Conservation (phyloP, 2,797 vertebrate genomes). For the Pteronotus mesoamericanus region DNA sequence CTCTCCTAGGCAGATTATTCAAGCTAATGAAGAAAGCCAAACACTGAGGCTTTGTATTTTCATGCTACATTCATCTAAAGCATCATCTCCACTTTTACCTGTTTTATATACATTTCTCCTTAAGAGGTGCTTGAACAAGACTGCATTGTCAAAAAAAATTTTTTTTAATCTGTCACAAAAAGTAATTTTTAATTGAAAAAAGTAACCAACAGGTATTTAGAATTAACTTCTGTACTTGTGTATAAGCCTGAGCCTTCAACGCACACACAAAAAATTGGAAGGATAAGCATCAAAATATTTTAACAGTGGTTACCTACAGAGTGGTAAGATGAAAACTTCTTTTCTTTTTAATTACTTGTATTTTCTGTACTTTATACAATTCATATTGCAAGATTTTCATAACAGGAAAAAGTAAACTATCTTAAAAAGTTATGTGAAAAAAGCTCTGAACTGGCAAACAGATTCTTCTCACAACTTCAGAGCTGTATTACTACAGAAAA, state of each 20-base stretch:
- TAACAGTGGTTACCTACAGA: neutral
- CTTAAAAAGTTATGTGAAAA: neutral
- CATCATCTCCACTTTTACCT: neutral
- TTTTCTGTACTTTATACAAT: neutral
- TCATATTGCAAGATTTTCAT: neutral
- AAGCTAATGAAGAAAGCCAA: neutral
- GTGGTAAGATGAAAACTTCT: neutral
- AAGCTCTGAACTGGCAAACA: neutral
- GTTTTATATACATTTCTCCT: neutral
- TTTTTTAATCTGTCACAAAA: neutral
- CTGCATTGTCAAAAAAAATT: neutral
- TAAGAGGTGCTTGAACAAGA: neutral
- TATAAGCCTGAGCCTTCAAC: neutral
- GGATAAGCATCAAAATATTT: neutral
- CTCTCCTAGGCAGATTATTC: neutral
- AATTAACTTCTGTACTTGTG: neutral
- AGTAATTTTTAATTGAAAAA: constrained; percentile 7
- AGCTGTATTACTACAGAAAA: neutral
- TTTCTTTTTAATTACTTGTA: neutral
- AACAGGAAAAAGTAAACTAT: neutral
- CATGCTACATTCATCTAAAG: neutral
- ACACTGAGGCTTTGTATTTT: neutral
- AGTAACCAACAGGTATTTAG: neutral
- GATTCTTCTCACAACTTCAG: neutral
- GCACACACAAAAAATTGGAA: neutral